A percentile compares a stretch with the other conserved stretches of the same genome.
These are phyloP conservation scores for Cyanocitta stelleri DNA, from an alignment of 2,113 vertebrate species.

Conservation along the genomic window DNA sequence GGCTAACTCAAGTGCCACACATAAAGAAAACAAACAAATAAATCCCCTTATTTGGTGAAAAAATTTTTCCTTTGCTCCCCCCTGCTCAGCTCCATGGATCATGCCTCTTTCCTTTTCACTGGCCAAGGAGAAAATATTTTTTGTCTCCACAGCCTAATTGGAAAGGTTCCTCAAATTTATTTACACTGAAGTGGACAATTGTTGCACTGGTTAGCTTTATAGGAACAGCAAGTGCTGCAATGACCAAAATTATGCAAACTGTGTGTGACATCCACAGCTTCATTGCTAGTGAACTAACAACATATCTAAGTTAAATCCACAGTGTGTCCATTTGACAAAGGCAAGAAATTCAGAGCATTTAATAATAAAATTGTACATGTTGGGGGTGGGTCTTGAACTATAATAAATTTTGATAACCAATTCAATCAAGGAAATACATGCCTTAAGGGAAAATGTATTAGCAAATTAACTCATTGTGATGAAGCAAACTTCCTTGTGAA, in stretches of 20 bases:
- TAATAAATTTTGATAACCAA: background rate
- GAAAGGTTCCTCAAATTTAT: background rate
- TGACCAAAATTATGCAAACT: background rate
- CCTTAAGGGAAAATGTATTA: background rate
- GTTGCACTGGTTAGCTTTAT: background rate
- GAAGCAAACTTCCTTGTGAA: background rate
- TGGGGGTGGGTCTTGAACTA: background rate
- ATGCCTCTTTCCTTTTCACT: background rate
- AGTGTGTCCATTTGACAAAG: background rate
- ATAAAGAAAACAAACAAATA: background rate
- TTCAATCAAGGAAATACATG: background rate
- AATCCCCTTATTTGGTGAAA: background rate
- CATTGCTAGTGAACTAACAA: background rate
- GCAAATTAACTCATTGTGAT: background rate
- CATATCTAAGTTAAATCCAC: background rate
- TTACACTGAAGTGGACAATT: background rate
- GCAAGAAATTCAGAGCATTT: background rate
- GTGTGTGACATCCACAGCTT: background rate
- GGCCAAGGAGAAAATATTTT: background rate
- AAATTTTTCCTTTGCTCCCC: background rate
- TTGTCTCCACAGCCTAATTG: background rate
- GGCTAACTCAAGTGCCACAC: background rate
- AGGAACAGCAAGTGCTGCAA: background rate
- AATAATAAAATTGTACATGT: background rate
- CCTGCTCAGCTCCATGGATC: background rate